Evolutionary conservation across 2,888 invertebrate species (phyloP), one percentile per base, ranked within the genome.

Genomic region (Proisotoma minuta): DNA sequence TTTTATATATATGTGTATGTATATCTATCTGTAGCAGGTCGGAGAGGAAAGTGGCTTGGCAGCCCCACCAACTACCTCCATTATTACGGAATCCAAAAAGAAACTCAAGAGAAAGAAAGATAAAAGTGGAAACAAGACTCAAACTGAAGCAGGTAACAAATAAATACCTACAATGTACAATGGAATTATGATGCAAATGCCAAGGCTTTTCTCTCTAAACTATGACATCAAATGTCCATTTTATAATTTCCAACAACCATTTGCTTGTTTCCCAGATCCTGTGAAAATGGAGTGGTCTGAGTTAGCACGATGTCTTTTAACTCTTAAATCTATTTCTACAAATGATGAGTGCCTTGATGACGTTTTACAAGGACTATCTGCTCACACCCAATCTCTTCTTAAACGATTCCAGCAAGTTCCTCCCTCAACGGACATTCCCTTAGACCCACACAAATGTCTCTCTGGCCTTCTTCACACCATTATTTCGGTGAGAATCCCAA

Each of bases 321-420:
- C 72, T 27, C 65, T 73, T 39, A 73, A 73, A 51, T 73, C 73
- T 12, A 67, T 73, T 39, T 65, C 72, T 57, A 66, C 69, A 59
- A 73, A 73, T 65, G 73, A 73, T 50, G 73, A 73, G 73, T 73
- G 73, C 73, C 73, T 73, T 72, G 73, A 73, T 58, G 73, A 73
- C 18, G 71, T 73, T 60, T 71, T 73, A 23, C 69, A 72, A 53
- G 73, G 73, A 62, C 66, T 73, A 24, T 67, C 68, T 43, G 29
- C 63, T 56, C 72, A 73, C 63, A 65, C 66, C 59, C 70, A 71
- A 51, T 70, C 73, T 23, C 64, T 73, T 28, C 62, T 73, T 27
- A 66, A 64, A 49, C 57, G 73, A 54, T 73, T 72, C 63, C 73
- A 73, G 61, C 73, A 73, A 68, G 72, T 73, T 58, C 72, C 72